Evolutionary conservation across 2,888 invertebrate species (phyloP).

Genomic region (Coremacera marginata): DNA sequence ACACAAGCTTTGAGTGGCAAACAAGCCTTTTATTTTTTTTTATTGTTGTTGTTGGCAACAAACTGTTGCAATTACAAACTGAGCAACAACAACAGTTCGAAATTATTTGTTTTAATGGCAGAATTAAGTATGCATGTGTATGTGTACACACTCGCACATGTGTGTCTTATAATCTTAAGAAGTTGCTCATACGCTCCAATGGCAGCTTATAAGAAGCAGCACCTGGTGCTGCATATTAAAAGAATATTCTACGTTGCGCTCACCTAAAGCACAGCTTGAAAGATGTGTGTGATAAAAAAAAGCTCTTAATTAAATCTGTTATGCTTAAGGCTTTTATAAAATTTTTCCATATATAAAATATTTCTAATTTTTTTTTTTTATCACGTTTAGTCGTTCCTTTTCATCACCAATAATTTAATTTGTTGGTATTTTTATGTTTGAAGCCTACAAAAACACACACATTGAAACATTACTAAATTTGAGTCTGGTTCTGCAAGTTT

Average conservation of each 20-base stretch:
- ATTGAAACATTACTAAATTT: no score
- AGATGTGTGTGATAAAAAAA: no score
- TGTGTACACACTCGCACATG: no score
- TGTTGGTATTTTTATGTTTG: no score
- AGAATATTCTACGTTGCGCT: no score
- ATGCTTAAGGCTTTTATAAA: neutral
- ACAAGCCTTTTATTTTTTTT: no score
- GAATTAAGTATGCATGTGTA: neutral
- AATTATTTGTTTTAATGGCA: neutral
- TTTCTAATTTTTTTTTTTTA: no score
- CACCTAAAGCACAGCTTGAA: neutral
- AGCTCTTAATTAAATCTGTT: no score
- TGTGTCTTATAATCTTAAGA: neutral
- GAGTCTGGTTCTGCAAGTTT: no score
- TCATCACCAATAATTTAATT: no score
- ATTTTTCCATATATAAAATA: neutral
- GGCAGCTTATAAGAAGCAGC: neutral
- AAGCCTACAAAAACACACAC: no score
- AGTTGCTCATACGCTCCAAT: neutral
- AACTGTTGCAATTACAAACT: slow-evolving; percentile 32
- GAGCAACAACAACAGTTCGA: slow-evolving; percentile 9
- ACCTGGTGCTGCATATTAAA: neutral
- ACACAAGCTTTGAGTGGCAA: neutral
- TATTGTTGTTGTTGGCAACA: neutral
- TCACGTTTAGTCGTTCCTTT: no score